Conservation (phyloP, 1,140 invertebrate genomes). For the Amyelois transitella region DNA sequence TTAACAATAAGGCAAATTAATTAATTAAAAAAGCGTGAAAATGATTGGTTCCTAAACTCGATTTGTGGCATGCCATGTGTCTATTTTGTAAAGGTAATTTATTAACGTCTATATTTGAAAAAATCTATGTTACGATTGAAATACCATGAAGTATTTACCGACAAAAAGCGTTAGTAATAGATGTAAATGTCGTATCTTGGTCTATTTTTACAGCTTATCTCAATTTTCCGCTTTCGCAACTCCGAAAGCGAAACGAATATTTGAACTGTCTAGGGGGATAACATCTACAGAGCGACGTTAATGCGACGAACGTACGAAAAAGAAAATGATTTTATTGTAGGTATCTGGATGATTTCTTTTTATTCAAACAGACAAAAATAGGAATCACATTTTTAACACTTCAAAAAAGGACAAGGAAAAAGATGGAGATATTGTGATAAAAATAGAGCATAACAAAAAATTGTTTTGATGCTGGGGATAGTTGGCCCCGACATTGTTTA, state of each 20-base stretch:
- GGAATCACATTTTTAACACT: neutral
- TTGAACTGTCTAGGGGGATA: conserved; percentile 57
- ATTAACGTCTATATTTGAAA: too few species aligned
- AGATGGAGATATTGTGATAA: neutral
- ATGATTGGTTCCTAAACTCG: too few species aligned
- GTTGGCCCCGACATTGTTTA: too few species aligned
- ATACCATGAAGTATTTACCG: too few species aligned
- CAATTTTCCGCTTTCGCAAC: conserved; percentile 52
- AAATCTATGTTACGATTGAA: too few species aligned
- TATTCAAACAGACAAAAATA: neutral
- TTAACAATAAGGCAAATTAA: too few species aligned
- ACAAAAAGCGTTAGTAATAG: neutral
- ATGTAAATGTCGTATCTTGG: neutral
- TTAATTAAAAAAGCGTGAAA: too few species aligned
- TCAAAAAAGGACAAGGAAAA: neutral
- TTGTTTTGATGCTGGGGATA: too few species aligned
- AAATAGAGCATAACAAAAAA: too few species aligned
- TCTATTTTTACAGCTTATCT: conserved; percentile 45
- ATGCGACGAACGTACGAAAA: conserved; percentile 37
- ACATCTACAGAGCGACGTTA: conserved; percentile 52
- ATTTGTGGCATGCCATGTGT: too few species aligned
- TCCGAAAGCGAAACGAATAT: conserved; percentile 49
- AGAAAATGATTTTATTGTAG: neutral
- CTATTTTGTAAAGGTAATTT: too few species aligned
- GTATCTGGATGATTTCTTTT: neutral